phyloP scores from a whole-genome alignment of 2,888 invertebrate species.

The Eupithecia tripunctaria region DNA sequence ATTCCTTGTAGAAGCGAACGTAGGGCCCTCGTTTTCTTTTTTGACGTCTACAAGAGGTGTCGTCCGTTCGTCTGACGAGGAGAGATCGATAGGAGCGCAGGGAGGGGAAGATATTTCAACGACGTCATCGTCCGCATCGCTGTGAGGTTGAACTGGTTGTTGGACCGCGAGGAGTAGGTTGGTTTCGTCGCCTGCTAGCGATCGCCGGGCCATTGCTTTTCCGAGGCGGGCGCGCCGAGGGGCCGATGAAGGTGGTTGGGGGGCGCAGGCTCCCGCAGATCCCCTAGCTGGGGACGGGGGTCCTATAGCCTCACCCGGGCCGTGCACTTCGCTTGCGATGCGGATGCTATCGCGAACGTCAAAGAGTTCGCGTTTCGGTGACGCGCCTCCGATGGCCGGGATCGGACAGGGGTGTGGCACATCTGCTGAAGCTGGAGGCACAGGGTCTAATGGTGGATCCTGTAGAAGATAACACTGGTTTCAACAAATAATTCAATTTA shows the following conservation, averaged over 20 bases:
- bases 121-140: constrained; percentile 82
- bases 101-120: constrained; percentile 78
- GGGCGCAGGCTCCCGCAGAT: constrained; percentile 87
- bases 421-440: constrained; percentile 72
- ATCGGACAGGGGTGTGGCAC: constrained; percentile 72
- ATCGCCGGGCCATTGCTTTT: constrained; percentile 88
- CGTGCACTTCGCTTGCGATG: constrained; percentile 67
- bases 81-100: constrained; percentile 77
- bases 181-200: constrained; percentile 82
- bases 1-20: constrained; percentile 67
- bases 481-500: not conserved
- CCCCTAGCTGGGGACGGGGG: constrained; percentile 89
- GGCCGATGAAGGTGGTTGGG: constrained; percentile 82
- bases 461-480: constrained; percentile 43
- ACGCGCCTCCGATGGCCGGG: constrained; percentile 76
- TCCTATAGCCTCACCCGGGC: constrained; percentile 76
- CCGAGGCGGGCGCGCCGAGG: constrained; percentile 78
- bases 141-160: constrained; percentile 65
- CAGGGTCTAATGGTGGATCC: constrained; percentile 76
- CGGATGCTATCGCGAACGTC: constrained; percentile 73
- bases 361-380: constrained; percentile 74
- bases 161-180: constrained; percentile 74
- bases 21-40: constrained; percentile 79
- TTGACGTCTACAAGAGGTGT: constrained; percentile 78
- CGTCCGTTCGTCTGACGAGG: constrained; percentile 78